Percentiles rank a stretch among this genome's conserved stretches.
Evolutionary conservation across 1,140 invertebrate species (phyloP).

Genomic region (Halesus radiatus): DNA sequence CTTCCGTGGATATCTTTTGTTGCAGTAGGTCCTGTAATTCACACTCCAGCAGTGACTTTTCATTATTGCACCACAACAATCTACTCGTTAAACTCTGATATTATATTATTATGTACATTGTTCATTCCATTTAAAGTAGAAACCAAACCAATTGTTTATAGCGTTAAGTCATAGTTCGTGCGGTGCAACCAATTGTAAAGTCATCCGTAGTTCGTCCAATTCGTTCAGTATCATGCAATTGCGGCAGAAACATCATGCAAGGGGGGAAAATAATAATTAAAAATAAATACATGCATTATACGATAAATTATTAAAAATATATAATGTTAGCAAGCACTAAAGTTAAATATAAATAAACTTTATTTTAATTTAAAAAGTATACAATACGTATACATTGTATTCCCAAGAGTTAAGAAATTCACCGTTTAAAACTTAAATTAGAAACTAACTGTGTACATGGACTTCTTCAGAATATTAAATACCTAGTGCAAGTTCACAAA

Average conservation of each 20-base stretch:
- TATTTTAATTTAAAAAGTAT: no score
- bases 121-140: slow-evolving; percentile 1
- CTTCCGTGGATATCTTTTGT: slow-evolving; percentile 76
- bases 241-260: slow-evolving; percentile 1
- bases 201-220: neutral
- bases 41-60: slow-evolving; percentile 75
- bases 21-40: slow-evolving; percentile 77
- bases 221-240: slow-evolving; percentile 18
- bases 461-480: no score
- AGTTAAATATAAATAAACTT: no score
- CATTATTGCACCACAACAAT: slow-evolving; percentile 66
- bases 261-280: slow-evolving; percentile 8
- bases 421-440: neutral
- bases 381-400: no score
- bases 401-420: no score
- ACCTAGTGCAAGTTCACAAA: no score
- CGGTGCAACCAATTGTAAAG: neutral
- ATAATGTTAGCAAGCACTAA: neutral
- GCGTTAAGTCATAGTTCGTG: neutral
- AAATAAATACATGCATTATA: slow-evolving; percentile 4
- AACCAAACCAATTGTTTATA: slow-evolving; percentile 17
- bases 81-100: slow-evolving; percentile 63
- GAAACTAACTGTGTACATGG: no score
- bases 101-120: neutral
- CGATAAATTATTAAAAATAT: neutral